Evolutionary conservation across 2,888 invertebrate species (phyloP), one percentile per base, ranked within the genome.

Genomic region (Drosophila subquinaria): DNA sequence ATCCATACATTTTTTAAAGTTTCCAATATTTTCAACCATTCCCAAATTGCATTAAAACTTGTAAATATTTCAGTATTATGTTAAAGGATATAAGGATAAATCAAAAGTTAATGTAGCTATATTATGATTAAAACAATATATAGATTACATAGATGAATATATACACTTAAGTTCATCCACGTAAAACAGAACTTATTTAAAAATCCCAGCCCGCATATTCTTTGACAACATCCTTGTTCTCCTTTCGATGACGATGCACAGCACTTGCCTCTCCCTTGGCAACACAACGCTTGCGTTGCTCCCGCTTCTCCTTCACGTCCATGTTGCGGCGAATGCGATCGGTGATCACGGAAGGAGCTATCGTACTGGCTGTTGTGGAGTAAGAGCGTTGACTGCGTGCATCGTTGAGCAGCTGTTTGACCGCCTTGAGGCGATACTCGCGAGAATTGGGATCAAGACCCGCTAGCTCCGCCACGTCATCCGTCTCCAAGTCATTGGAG

Each of bases 211-310:
- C 93, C 27, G 91, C 91, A 52, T 92, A 93, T 69, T 93, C 92
- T 66, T 93, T 93, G 2, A 93, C 91, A 27, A 92, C 92, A 91
- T 96, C 95, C 51, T 93, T 93, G 92, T 97, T 98, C 63, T 98
- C 98, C 80, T 97, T 95, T 60, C 98, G 94, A 70, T 93, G 93
- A 71, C 98, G 94, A 0, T 97, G 97, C 1, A 95, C 95, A 3
- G 98, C 96, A 90, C 96, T 97, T 0, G 98, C 97, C 93, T 98
- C 98, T 15, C 98, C 98, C 92, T 98, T 98, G 10, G 95, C 96
- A 2, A 96, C 94, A 65, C 95, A 95, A 88, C 95, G 95, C 90
- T 95, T 96, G 48, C 95, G 94, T 38, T 94, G 94, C 86, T 94
- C 93, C 75, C 94, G 94, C 91, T 95, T 95, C 88, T 95, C 94